These are phyloP conservation scores for Argyresthia goedartella DNA, from an alignment of 2,888 invertebrate species.

Conservation along the genomic window DNA sequence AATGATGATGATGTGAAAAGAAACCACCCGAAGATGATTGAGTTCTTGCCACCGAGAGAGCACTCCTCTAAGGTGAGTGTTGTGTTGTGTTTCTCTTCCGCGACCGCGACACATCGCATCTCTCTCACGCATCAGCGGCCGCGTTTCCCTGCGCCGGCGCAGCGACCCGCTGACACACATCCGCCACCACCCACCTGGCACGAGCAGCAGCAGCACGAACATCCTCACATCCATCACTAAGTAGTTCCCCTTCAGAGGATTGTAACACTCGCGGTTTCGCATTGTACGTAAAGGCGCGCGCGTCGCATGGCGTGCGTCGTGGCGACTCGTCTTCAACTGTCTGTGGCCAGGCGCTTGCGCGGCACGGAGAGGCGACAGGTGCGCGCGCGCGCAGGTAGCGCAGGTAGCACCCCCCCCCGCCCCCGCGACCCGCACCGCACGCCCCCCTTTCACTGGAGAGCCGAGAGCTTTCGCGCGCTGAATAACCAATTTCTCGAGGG, in stretches of 20 bases:
- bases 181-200: slow-evolving; percentile 1
- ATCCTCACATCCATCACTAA: background rate
- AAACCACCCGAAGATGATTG: too few relatives aligned
- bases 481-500: slow-evolving; percentile 38
- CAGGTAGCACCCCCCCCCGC: slow-evolving; percentile 16
- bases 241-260: background rate
- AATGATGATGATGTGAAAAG: too few relatives aligned
- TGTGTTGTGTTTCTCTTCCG: too few relatives aligned
- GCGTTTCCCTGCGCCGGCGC: background rate
- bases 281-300: background rate
- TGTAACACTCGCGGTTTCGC: background rate
- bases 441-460: slow-evolving; percentile 10
- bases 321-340: slow-evolving; percentile 34
- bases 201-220: background rate
- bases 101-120: background rate
- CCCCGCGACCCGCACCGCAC: background rate
- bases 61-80: too few relatives aligned
- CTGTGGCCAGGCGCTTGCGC: background rate
- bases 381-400: slow-evolving; percentile 15
- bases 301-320: slow-evolving; percentile 32
- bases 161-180: background rate
- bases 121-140: background rate
- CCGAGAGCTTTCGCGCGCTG: slow-evolving; percentile 43
- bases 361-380: slow-evolving; percentile 26
- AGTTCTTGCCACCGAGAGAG: too few relatives aligned